These are phyloP conservation scores for Eubasilissa regina DNA, from an alignment of 1,140 invertebrate genomes.

Conservation along the genomic window DNA sequence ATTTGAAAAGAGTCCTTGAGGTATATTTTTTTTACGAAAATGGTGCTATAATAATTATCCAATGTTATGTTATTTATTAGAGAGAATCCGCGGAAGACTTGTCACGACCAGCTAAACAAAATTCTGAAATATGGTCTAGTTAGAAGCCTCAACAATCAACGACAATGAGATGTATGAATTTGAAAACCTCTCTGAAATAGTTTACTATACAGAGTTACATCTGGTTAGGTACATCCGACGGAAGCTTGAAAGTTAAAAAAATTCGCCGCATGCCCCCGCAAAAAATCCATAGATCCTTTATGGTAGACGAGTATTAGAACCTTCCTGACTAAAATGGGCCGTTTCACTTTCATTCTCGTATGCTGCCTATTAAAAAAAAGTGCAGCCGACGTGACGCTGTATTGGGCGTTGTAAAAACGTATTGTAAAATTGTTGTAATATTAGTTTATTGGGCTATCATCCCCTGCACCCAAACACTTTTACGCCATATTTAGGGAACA, in stretches of 20 bases:
- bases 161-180: no score
- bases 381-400: no score
- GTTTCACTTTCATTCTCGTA: conserved; percentile 7
- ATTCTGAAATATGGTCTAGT: no score
- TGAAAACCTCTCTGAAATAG: no score
- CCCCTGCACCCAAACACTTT: not conserved
- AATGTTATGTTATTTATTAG: no score
- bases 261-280: not conserved
- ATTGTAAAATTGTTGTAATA: not conserved
- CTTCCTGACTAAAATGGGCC: conserved; percentile 6
- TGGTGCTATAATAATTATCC: no score
- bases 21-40: no score
- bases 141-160: not conserved
- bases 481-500: not conserved
- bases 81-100: no score
- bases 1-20: no score
- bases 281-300: conserved; percentile 1
- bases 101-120: no score
- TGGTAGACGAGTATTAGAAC: conserved; percentile 7
- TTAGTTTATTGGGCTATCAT: not conserved
- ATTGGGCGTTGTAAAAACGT: not conserved
- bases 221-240: conserved; percentile 30
- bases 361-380: no score
- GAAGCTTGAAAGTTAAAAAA: conserved; percentile 4
- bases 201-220: no score